Evolutionary conservation across 2,113 vertebrate species (phyloP).

Genomic region (Corythornis madagascariensis): DNA sequence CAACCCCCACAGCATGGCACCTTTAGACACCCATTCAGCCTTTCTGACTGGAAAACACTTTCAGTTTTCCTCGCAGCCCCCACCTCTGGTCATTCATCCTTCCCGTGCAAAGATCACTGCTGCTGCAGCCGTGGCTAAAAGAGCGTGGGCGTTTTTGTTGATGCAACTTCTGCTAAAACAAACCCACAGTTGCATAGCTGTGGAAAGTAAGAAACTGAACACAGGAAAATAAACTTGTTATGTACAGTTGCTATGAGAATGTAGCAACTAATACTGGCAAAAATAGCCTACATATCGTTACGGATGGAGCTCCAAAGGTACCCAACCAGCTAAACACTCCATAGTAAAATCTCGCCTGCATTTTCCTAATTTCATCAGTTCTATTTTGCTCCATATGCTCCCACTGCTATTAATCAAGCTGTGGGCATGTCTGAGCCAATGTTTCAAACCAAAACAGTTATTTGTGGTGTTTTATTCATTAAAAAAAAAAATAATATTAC

Average conservation of each 20-base stretch:
- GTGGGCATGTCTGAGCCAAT: not conserved
- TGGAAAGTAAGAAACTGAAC: not conserved
- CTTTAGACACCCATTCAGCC: not conserved
- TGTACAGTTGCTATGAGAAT: not conserved
- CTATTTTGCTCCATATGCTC: not conserved
- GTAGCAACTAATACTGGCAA: not conserved
- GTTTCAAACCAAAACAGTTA: not conserved
- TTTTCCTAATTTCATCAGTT: not conserved
- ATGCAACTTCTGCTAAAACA: not conserved
- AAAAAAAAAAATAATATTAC: not conserved
- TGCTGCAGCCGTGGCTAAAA: not conserved
- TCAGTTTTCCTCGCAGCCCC: not conserved
- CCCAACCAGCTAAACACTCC: not conserved
- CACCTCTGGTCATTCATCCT: not conserved
- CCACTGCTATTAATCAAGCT: slow-evolving; percentile 14
- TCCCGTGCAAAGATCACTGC: not conserved
- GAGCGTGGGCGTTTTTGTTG: not conserved
- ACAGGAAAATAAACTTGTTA: not conserved
- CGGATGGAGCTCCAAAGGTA: not conserved
- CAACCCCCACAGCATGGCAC: not conserved
- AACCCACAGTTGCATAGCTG: not conserved
- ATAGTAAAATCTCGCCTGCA: not conserved
- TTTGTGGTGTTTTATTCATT: not conserved
- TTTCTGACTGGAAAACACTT: not conserved
- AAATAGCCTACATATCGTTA: not conserved